A percentile compares a stretch with the other conserved stretches of the same genome.
Conservation (phyloP, 1,140 invertebrate genomes). For the Pseudomyrmex cubaensis region DNA sequence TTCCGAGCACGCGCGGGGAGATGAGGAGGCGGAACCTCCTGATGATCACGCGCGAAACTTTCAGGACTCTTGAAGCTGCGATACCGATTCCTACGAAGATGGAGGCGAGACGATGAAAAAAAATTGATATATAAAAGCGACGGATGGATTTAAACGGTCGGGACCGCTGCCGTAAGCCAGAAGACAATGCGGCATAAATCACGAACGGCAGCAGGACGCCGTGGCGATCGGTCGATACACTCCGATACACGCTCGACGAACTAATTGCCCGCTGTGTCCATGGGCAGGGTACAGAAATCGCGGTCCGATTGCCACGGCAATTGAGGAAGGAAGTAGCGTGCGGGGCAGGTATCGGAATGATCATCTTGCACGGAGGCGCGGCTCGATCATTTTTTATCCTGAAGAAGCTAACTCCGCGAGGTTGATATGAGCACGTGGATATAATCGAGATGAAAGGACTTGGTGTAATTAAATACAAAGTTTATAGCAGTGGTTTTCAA, state of each 20-base stretch:
- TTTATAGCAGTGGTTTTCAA: background rate
- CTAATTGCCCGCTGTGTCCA: conserved; percentile 79
- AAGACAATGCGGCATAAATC: conserved; percentile 81
- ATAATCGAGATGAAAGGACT: conserved; percentile 46
- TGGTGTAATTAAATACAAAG: conserved; percentile 44
- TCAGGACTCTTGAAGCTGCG: conserved; percentile 48
- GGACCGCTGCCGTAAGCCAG: conserved; percentile 69
- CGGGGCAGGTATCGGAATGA: conserved; percentile 58
- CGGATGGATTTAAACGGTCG: conserved; percentile 71
- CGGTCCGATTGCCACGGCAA: conserved; percentile 73
- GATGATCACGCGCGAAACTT: conserved; percentile 68
- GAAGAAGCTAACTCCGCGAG: conserved; percentile 59
- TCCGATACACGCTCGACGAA: conserved; percentile 77
- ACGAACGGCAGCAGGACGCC: conserved; percentile 77
- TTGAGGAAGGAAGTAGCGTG: conserved; percentile 76
- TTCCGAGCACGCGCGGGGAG: conserved; percentile 36
- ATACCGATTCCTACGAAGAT: conserved; percentile 60
- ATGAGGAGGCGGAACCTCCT: conserved; percentile 35
- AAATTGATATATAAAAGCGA: conserved; percentile 68
- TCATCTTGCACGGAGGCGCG: conserved; percentile 70
- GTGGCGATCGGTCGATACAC: conserved; percentile 78
- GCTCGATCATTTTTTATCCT: conserved; percentile 45
- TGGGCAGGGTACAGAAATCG: conserved; percentile 71
- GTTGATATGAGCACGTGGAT: conserved; percentile 56
- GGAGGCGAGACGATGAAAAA: conserved; percentile 50